These are phyloP conservation scores for Lumbricus terrestris DNA, from an alignment of 2,888 invertebrate species.

Conservation along the genomic window DNA sequence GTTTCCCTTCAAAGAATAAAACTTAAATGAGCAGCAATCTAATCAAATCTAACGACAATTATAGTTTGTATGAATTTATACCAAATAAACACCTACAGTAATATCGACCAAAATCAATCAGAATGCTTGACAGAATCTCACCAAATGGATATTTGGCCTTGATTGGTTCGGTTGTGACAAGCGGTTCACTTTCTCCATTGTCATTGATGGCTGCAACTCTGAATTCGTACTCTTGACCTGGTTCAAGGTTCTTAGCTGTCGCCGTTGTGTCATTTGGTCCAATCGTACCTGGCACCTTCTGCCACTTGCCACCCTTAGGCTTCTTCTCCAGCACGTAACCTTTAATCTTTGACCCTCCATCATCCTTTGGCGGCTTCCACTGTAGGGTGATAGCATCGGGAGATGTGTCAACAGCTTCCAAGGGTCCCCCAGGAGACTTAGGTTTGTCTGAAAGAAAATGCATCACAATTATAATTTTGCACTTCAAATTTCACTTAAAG, in stretches of 20 bases:
- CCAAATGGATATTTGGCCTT: conserved; percentile 92
- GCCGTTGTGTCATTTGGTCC: conserved; percentile 38
- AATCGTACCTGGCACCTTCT: conserved; percentile 44
- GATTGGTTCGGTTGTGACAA: conserved; percentile 84
- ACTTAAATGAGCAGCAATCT: background rate
- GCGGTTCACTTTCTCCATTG: conserved; percentile 93
- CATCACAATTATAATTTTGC: too few species aligned
- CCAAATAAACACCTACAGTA: too few species aligned
- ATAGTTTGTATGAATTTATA: too few species aligned
- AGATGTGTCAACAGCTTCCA: conserved; percentile 89
- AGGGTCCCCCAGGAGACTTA: conserved; percentile 78
- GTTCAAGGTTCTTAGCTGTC: conserved; percentile 83
- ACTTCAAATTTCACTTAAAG: too few species aligned
- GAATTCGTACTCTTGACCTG: conserved; percentile 93
- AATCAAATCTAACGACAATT: background rate
- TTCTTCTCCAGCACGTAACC: conserved; percentile 95
- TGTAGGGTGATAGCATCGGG: conserved; percentile 91
- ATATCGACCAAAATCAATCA: too few species aligned
- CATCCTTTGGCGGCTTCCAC: conserved; percentile 95
- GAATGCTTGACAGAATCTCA: conserved; percentile 46
- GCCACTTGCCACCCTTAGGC: conserved; percentile 63
- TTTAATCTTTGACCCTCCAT: conserved; percentile 89
- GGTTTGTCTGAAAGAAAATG: conserved; percentile 70
- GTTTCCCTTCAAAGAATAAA: background rate
- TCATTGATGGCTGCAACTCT: conserved; percentile 97